Conservation (phyloP, 2,797 vertebrate genomes). For the Anas flavirostris region DNA sequence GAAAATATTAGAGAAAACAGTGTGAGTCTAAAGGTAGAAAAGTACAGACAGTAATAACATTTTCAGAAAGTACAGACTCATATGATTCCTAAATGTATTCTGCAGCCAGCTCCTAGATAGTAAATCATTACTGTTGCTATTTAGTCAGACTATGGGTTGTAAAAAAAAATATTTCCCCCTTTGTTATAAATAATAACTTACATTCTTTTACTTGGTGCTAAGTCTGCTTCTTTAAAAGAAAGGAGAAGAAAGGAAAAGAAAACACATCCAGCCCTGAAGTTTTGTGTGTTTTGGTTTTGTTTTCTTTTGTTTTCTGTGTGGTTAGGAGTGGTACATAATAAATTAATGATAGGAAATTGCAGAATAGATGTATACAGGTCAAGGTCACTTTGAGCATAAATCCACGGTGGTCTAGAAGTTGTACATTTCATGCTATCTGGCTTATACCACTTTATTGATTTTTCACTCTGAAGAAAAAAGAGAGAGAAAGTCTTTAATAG, state of each 20-base stretch:
- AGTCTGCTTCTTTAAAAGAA: slow-evolving; percentile 31
- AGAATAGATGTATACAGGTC: slow-evolving; percentile 49
- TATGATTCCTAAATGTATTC: neutral
- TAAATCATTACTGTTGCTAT: neutral
- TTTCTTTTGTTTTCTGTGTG: neutral
- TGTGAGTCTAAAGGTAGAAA: neutral
- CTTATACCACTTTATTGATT: slow-evolving; percentile 68
- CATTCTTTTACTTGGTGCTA: neutral
- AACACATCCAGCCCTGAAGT: slow-evolving; percentile 12
- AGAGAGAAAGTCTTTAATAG: slow-evolving; percentile 51
- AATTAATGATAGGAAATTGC: slow-evolving; percentile 71
- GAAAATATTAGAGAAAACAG: neutral
- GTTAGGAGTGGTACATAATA: slow-evolving; percentile 38
- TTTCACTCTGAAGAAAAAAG: slow-evolving; percentile 39
- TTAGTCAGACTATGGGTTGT: neutral
- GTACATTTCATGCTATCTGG: slow-evolving; percentile 38
- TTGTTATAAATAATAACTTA: neutral
- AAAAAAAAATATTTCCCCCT: neutral
- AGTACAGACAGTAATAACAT: neutral
- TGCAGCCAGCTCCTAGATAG: neutral
- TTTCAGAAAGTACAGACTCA: neutral
- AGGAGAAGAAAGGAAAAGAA: neutral
- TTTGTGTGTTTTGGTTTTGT: slow-evolving; percentile 48
- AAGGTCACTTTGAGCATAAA: slow-evolving; percentile 62
- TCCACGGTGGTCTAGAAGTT: slow-evolving; percentile 29